These are phyloP conservation scores for Nannospalax galili DNA, from an alignment of 2,113 vertebrate species.

Conservation along the genomic window DNA sequence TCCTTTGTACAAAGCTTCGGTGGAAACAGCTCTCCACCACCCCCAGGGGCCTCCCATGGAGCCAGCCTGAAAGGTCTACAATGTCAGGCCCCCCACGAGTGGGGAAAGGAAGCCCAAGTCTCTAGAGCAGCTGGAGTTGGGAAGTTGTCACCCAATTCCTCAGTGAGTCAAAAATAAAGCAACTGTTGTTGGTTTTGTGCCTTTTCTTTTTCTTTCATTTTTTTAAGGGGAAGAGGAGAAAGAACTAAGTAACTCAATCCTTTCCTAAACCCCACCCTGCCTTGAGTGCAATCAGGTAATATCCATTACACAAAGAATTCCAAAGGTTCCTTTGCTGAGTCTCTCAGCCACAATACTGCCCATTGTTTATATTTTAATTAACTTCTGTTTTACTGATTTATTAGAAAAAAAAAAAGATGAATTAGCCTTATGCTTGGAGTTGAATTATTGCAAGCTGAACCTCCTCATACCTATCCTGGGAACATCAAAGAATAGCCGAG, in stretches of 20 bases:
- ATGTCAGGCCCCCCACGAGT: background rate
- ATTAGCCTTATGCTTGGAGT: constrained; percentile 81
- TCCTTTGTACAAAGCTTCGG: constrained; percentile 55
- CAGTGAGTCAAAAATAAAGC: constrained; percentile 74
- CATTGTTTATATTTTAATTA: constrained; percentile 89
- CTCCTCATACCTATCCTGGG: constrained; percentile 77
- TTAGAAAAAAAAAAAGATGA: constrained; percentile 84
- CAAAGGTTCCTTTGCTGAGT: constrained; percentile 76
- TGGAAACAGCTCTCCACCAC: constrained; percentile 49
- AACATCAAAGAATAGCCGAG: constrained; percentile 81
- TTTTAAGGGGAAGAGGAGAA: constrained; percentile 62
- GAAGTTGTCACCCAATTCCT: constrained; percentile 58
- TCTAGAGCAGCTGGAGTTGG: constrained; percentile 49
- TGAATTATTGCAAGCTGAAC: constrained; percentile 83
- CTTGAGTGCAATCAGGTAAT: constrained; percentile 77
- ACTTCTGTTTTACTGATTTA: constrained; percentile 86
- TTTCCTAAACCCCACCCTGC: constrained; percentile 64
- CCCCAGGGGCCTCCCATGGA: background rate
- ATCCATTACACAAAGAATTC: constrained; percentile 84
- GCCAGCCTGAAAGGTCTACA: background rate
- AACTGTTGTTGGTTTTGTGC: constrained; percentile 67
- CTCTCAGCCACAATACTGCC: constrained; percentile 81
- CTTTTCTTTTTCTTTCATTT: background rate
- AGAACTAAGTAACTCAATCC: constrained; percentile 79
- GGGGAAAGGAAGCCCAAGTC: background rate